Evolutionary conservation across 2,797 vertebrate species (phyloP).

Genomic region (Microchirus variegatus): DNA sequence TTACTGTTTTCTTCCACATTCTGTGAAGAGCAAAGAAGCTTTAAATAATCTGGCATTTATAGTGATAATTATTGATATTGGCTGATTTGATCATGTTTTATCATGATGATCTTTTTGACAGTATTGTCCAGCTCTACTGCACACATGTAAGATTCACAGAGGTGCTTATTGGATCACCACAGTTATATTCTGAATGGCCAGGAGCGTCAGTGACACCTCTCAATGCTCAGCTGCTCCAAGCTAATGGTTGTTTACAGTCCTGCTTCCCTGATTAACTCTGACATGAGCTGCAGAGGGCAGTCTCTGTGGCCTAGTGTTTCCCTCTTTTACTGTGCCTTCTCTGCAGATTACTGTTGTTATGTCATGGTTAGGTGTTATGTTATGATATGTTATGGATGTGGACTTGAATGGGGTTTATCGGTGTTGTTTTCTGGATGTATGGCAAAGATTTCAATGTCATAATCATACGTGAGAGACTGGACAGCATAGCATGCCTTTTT

Average conservation of each 20-base stretch:
- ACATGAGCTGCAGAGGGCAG: slow-evolving; percentile 48
- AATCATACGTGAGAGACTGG: background rate
- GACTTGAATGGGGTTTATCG: background rate
- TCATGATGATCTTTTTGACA: too few relatives aligned
- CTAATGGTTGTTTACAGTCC: slow-evolving; percentile 39
- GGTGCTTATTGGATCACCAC: too few relatives aligned
- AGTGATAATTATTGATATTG: too few relatives aligned
- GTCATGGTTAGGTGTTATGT: background rate
- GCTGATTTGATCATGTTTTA: too few relatives aligned
- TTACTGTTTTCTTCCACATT: too few relatives aligned
- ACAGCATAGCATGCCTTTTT: background rate
- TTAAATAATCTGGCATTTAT: too few relatives aligned
- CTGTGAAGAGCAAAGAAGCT: too few relatives aligned
- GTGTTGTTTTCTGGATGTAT: background rate
- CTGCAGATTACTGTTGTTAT: slow-evolving; percentile 4
- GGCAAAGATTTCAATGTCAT: background rate
- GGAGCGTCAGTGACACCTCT: slow-evolving; percentile 24
- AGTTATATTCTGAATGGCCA: slow-evolving; percentile 5
- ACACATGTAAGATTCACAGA: too few relatives aligned
- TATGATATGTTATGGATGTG: background rate
- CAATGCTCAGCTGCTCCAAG: background rate
- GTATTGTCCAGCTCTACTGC: too few relatives aligned
- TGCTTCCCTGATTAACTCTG: slow-evolving; percentile 50
- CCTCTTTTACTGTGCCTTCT: slow-evolving; percentile 4
- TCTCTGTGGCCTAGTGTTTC: slow-evolving; percentile 15